Evolutionary conservation across 2,797 vertebrate genomes (phyloP), one percentile per base, ranked within the genome.

Genomic region (Aotus griseimembra): DNA sequence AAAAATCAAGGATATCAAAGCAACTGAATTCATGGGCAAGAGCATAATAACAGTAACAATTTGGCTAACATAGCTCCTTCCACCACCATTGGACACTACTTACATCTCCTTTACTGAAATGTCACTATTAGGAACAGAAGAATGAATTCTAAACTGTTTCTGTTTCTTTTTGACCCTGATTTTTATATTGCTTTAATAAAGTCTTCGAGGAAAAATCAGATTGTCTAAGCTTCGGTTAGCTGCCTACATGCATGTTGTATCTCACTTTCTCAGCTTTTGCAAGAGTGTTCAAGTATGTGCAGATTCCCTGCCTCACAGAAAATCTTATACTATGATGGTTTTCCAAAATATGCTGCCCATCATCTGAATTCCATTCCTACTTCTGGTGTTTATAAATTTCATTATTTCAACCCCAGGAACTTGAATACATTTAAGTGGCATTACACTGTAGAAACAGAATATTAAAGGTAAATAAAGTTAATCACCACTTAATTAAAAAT

Each of bases 361-460:
- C 2, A 24, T 30, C 6, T 67, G 39, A 92, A 64, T 89, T 46
- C 30, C 8, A 75, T 80, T 36, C 28, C 4, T 75, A 57, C 22
- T 55, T 81, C 9, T 1, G 39, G 8, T 30, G 36, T 67, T 80
- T 80, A n/a, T 55, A 84, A 57, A 12, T 4, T 80, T 7, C 1
- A 17, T 36, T 80, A 41, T 33, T 80, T 14, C 36, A 89, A 64
- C 15, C 0, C 10, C 55, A 67, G 22, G 41, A 94, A 84, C 2
- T 36, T 80, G 64, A 87, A 52, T 52, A 24, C 41, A 39, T 90
- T 58, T 13, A 19, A 28, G n/a, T 36, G 72, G 4, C 22, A 73
- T 39, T 19, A 80, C 14, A 52, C 12, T 48, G 94, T 50, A 82
- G 82, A 90, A 96, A 41, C 15, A 81, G 22, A 48, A 70, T 12